Percentiles rank a stretch among this genome's conserved stretches.
These are phyloP conservation scores for Sturnira hondurensis DNA, from an alignment of 2,113 vertebrate species.

Conservation along the genomic window DNA sequence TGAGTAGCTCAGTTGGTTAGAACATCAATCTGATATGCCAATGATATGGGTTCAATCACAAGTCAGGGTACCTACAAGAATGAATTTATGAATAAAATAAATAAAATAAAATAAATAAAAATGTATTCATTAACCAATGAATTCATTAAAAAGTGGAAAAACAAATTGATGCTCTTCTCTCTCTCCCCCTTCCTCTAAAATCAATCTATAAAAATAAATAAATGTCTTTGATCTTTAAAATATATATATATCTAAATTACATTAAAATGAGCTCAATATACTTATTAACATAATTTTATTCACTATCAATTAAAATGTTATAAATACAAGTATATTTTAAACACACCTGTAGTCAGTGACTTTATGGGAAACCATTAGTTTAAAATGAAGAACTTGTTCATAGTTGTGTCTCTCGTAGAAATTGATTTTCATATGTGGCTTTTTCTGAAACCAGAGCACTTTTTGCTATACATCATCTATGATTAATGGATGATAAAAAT, in stretches of 20 bases:
- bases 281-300: not conserved
- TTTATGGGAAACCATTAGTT: not conserved
- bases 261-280: not conserved
- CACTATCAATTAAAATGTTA: not conserved
- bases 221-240: too few relatives aligned
- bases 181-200: too few relatives aligned
- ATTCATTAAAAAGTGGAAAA: too few relatives aligned
- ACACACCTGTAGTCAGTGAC: not conserved
- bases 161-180: too few relatives aligned
- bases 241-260: not conserved
- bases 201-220: too few relatives aligned
- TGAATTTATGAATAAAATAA: too few relatives aligned
- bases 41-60: too few relatives aligned
- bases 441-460: not conserved
- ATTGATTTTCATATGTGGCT: slow-evolving; percentile 1
- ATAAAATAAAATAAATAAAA: too few relatives aligned
- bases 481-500: not conserved
- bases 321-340: not conserved
- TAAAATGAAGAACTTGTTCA: slow-evolving; percentile 22
- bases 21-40: too few relatives aligned
- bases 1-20: too few relatives aligned
- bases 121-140: too few relatives aligned
- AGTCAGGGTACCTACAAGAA: too few relatives aligned
- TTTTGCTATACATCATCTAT: not conserved
- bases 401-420: not conserved